A percentile compares a stretch with the other conserved stretches of the same genome.
Evolutionary conservation across 2,113 vertebrate species (phyloP).

Genomic region (Sapayoa aenigma): DNA sequence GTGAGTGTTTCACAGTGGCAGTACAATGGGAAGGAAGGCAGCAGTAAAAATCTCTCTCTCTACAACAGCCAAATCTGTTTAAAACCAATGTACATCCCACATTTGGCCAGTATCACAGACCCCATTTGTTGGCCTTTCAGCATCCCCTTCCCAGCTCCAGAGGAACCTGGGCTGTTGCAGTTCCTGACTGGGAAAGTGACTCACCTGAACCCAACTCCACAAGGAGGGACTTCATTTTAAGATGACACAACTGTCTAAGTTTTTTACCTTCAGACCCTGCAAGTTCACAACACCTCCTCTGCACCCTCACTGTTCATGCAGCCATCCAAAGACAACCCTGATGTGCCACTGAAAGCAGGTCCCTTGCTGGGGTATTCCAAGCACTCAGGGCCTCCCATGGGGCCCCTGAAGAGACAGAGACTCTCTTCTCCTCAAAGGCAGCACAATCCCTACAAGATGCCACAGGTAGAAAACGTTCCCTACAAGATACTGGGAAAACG

Average conservation of each 20-base stretch:
- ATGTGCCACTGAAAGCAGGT: background rate
- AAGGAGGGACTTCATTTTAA: background rate
- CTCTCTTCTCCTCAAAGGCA: background rate
- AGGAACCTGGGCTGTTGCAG: background rate
- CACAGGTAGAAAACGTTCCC: background rate
- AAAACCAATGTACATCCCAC: background rate
- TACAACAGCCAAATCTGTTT: background rate
- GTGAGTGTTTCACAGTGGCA: accelerated
- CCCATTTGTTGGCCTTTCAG: background rate
- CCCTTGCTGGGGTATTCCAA: background rate
- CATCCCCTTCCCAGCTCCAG: background rate
- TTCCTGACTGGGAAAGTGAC: background rate
- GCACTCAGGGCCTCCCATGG: background rate
- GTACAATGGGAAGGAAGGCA: background rate
- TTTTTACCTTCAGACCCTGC: background rate
- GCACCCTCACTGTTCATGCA: background rate
- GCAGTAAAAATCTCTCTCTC: background rate
- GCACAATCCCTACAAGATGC: background rate
- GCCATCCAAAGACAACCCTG: background rate
- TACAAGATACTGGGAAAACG: background rate
- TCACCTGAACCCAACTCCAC: background rate
- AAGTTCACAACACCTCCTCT: background rate
- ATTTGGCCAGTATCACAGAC: background rate
- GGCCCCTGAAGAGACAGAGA: background rate
- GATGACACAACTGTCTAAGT: background rate